Evolutionary conservation across 2,113 vertebrate genomes (phyloP).

Genomic region (Chionodraco myersi): DNA sequence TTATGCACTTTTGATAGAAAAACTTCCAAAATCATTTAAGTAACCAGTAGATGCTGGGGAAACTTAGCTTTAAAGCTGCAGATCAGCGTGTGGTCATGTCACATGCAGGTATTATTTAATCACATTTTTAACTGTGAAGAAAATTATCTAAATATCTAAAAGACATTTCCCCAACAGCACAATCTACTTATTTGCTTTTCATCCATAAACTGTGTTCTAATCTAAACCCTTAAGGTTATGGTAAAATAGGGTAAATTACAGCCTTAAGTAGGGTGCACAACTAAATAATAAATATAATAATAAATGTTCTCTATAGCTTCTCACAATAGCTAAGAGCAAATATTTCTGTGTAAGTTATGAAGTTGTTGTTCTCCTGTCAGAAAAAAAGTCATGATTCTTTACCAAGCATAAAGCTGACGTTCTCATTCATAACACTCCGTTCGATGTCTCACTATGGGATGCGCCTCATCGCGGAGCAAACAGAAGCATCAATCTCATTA

Average conservation of each 20-base stretch:
- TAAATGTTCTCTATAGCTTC: neutral
- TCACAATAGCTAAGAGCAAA: neutral
- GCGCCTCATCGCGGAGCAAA: no score
- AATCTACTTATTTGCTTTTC: neutral
- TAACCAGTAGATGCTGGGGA: neutral
- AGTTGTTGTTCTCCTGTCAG: neutral
- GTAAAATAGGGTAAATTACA: neutral
- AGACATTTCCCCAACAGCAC: no score
- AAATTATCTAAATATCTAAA: no score
- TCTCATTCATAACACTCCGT: no score
- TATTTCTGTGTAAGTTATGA: neutral
- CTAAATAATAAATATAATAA: neutral
- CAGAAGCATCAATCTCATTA: no score
- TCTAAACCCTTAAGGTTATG: constrained; percentile 4
- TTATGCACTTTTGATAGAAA: neutral
- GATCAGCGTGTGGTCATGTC: neutral
- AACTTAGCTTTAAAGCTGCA: neutral
- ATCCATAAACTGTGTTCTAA: neutral
- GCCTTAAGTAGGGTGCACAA: neutral
- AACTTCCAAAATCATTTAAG: neutral
- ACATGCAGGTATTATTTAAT: neutral
- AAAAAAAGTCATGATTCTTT: neutral
- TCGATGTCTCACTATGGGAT: no score
- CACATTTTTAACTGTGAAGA: neutral
- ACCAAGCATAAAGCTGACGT: neutral